phyloP scores from a whole-genome alignment of 2,113 vertebrate species.

The Brienomyrus longianalis region DNA sequence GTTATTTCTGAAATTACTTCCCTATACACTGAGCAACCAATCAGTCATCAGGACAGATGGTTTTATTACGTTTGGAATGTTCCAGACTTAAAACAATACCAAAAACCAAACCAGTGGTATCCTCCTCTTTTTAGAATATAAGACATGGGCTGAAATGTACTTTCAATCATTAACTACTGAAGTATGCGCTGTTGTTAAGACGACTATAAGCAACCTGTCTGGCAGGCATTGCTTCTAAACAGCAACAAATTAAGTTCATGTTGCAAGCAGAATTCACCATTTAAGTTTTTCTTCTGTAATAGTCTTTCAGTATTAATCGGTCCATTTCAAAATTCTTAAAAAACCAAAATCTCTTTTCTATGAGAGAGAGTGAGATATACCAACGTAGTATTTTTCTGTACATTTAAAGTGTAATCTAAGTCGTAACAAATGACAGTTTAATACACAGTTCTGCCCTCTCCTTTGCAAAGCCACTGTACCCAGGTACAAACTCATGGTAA shows the following conservation, averaged over 20 bases:
- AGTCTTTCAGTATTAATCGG: constrained; percentile 9
- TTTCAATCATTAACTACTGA: neutral
- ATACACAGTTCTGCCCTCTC: constrained; percentile 16
- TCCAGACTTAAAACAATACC: constrained; percentile 7
- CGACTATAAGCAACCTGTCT: neutral
- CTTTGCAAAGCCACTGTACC: constrained; percentile 20
- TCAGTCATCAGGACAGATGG: constrained; percentile 5
- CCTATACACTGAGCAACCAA: constrained; percentile 15
- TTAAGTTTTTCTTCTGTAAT: neutral
- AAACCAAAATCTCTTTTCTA: constrained; percentile 22
- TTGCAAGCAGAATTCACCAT: neutral
- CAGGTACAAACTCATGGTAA: constrained; percentile 8
- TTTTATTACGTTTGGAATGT: constrained; percentile 40
- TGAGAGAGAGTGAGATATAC: neutral
- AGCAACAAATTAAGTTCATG: neutral
- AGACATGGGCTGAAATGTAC: neutral
- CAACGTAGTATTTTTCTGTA: constrained; percentile 31
- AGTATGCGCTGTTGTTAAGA: neutral
- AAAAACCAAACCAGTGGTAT: neutral
- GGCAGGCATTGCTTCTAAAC: neutral
- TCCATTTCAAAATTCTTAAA: constrained; percentile 24
- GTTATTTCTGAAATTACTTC: constrained; percentile 27
- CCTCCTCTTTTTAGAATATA: neutral
- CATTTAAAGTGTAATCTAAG: constrained; percentile 26
- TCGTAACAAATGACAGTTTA: constrained; percentile 17